Conservation (phyloP, 1,140 invertebrate genomes). For the Ganaspis sp. region DNA sequence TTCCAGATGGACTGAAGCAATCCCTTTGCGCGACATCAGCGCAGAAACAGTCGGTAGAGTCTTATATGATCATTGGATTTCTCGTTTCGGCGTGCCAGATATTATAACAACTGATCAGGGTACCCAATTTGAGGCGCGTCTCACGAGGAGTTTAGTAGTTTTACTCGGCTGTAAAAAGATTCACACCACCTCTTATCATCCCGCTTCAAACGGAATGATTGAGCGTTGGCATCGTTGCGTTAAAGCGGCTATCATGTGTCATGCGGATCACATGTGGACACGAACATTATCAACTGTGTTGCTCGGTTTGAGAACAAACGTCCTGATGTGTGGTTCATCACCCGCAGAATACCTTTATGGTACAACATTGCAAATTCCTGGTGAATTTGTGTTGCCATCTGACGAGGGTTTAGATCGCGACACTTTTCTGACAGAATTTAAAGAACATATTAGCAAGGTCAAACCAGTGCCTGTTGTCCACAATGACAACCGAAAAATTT, state of each 20-base stretch:
- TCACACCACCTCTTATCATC: constrained; percentile 9
- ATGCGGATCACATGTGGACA: constrained; percentile 32
- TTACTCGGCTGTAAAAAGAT: not conserved
- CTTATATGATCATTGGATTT: constrained; percentile 62
- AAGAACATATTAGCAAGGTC: constrained; percentile 35
- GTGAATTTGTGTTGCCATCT: constrained; percentile 58
- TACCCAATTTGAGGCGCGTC: constrained; percentile 58
- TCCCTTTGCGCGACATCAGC: constrained; percentile 68
- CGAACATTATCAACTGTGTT: constrained; percentile 47
- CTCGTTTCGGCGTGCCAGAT: constrained; percentile 59
- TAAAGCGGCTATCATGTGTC: constrained; percentile 53
- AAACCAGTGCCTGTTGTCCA: constrained; percentile 26
- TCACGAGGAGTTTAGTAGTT: constrained; percentile 46
- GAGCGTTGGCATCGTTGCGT: constrained; percentile 61
- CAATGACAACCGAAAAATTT: not conserved
- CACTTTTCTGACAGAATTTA: constrained; percentile 39
- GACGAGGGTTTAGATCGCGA: not conserved
- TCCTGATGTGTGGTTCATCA: not conserved
- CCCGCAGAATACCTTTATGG: constrained; percentile 56
- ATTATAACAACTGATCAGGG: constrained; percentile 63
- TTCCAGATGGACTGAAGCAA: constrained; percentile 73
- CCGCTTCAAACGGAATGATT: constrained; percentile 58
- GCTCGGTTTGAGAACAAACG: not conserved
- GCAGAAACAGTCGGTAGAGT: constrained; percentile 63
- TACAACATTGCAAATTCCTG: constrained; percentile 54